phyloP scores from a whole-genome alignment of 2,113 vertebrate species.

The Epinephelus lanceolatus region DNA sequence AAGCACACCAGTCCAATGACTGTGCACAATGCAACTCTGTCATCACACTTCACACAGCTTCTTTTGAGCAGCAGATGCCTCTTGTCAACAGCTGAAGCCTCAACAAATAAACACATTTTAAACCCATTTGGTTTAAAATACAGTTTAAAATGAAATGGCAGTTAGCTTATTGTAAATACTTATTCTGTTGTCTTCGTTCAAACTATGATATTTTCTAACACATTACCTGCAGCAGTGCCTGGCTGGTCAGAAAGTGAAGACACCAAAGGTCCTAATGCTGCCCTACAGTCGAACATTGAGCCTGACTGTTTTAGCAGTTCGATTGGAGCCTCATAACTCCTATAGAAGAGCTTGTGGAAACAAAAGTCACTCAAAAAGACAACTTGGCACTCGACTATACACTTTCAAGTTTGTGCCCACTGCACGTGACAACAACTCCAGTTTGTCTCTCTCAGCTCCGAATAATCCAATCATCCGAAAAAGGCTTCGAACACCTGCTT shows the following conservation, averaged over 20 bases:
- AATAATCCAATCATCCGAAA: background rate
- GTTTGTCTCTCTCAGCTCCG: background rate
- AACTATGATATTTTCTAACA: background rate
- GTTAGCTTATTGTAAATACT: background rate
- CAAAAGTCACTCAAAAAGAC: background rate
- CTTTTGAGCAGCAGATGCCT: background rate
- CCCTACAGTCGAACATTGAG: background rate
- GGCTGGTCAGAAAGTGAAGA: background rate
- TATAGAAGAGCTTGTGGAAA: background rate
- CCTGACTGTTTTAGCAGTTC: background rate
- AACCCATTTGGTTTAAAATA: background rate
- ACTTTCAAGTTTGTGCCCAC: background rate
- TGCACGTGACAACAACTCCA: background rate
- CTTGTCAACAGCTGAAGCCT: background rate
- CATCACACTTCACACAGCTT: background rate
- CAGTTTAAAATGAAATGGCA: too few relatives aligned
- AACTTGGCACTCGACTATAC: background rate
- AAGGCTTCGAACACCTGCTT: background rate
- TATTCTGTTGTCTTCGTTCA: background rate
- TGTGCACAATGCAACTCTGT: background rate
- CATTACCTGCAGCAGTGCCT: conserved; percentile 4
- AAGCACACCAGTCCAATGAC: background rate
- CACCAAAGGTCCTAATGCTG: too few relatives aligned
- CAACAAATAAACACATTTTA: background rate
- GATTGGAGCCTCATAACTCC: background rate